Evolutionary conservation across 2,113 vertebrate species (phyloP).

Genomic region (Daboia siamensis): DNA sequence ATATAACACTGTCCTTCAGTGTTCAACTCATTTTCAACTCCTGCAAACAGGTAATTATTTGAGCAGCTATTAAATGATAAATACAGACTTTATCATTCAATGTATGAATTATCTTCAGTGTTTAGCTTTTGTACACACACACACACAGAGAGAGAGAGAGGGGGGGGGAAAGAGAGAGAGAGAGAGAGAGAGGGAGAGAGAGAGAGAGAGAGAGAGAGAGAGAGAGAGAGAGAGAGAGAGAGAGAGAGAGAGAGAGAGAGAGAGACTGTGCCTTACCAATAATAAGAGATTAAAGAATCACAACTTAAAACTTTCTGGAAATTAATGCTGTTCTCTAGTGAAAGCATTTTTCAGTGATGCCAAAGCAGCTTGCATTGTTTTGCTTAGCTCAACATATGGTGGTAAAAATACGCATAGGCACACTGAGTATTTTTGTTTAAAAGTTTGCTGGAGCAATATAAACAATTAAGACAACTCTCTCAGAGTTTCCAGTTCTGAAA

Average conservation of each 20-base stretch:
- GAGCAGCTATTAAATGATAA: slow-evolving; percentile 20
- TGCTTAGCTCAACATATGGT: slow-evolving; percentile 77
- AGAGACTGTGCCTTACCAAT: background rate
- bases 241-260: too few relatives aligned
- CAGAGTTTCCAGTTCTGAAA: slow-evolving; percentile 80
- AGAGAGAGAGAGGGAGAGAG: too few relatives aligned
- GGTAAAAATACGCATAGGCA: slow-evolving; percentile 74
- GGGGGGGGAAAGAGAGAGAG: too few relatives aligned
- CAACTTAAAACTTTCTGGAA: slow-evolving; percentile 55
- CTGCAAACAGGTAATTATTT: slow-evolving; percentile 48
- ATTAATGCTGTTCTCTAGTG: slow-evolving; percentile 64
- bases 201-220: too few relatives aligned
- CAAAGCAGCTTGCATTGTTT: slow-evolving; percentile 74
- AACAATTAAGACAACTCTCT: slow-evolving; percentile 78
- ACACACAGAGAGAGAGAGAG: background rate
- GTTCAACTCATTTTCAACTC: slow-evolving; percentile 34
- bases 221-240: too few relatives aligned
- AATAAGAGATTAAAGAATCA: slow-evolving; percentile 16
- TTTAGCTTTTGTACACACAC: background rate
- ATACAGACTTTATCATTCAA: slow-evolving; percentile 21
- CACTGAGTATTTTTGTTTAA: slow-evolving; percentile 79
- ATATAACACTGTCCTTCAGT: slow-evolving; percentile 44
- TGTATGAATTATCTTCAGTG: background rate
- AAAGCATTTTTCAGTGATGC: slow-evolving; percentile 64
- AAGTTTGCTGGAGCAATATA: slow-evolving; percentile 75